Percentiles rank a stretch among this genome's conserved stretches.
Evolutionary conservation across 2,797 vertebrate genomes (phyloP).

Genomic region (Tiaroga cobitis): DNA sequence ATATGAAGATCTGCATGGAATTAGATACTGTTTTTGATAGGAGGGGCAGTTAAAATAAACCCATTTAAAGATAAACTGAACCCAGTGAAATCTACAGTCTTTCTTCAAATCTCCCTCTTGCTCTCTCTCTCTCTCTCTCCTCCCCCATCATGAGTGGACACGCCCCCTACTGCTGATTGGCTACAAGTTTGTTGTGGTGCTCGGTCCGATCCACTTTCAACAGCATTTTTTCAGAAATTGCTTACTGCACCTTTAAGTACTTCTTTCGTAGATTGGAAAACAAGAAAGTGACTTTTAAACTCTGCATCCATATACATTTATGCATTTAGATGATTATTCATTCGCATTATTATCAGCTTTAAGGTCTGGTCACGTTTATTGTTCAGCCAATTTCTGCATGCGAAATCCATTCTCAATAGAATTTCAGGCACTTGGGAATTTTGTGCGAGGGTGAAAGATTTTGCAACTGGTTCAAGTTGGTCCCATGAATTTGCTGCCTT

Average conservation of each 20-base stretch:
- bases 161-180: background rate
- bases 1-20: too few species aligned
- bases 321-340: slow-evolving; percentile 1
- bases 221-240: background rate
- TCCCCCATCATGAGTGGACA: background rate
- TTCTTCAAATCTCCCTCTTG: background rate
- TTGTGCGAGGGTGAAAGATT: background rate
- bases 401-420: background rate
- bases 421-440: background rate
- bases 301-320: background rate
- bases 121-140: background rate
- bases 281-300: slow-evolving; percentile 17
- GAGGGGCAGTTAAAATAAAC: too few species aligned
- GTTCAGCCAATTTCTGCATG: background rate
- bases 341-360: background rate
- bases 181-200: background rate
- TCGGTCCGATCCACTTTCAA: background rate
- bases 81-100: too few species aligned
- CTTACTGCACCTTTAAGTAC: background rate
- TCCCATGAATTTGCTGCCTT: background rate
- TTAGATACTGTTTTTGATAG: too few species aligned
- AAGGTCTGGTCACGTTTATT: background rate
- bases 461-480: background rate
- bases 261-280: background rate
- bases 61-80: too few species aligned